phyloP scores from a whole-genome alignment of 2,113 vertebrate species.

The Cervus canadensis region DNA sequence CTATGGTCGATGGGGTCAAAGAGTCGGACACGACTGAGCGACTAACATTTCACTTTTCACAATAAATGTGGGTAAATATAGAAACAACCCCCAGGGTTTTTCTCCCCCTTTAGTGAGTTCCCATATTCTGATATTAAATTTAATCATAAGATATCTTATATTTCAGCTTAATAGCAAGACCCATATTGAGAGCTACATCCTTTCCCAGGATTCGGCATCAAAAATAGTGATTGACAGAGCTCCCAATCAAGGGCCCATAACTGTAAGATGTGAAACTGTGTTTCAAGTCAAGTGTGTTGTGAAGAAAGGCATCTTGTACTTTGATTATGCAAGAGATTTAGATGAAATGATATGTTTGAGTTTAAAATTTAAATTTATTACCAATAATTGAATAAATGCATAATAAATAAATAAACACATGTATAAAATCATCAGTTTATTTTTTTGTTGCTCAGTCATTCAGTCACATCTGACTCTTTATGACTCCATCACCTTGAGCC shows the following conservation, averaged over 20 bases:
- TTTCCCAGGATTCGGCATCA: background rate
- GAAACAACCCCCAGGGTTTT: background rate
- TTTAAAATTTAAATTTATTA: background rate
- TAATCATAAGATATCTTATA: background rate
- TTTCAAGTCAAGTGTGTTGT: background rate
- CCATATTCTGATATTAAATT: background rate
- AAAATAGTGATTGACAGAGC: background rate
- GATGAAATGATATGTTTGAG: background rate
- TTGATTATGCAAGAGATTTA: background rate
- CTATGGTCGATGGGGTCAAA: background rate
- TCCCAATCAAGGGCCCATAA: background rate
- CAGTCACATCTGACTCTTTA: background rate
- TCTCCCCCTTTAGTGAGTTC: background rate
- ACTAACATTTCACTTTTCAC: background rate
- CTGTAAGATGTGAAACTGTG: background rate
- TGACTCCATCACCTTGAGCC: background rate
- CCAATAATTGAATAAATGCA: background rate
- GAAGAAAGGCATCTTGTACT: background rate
- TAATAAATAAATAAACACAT: background rate
- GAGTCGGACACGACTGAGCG: fast-evolving
- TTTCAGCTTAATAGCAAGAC: background rate
- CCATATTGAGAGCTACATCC: background rate
- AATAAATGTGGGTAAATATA: background rate
- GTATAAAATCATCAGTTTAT: background rate
- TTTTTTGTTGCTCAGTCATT: background rate